Evolutionary conservation across 2,888 invertebrate genomes (phyloP), one percentile per base, ranked within the genome.

Genomic region (Amblyteles armatorius): DNA sequence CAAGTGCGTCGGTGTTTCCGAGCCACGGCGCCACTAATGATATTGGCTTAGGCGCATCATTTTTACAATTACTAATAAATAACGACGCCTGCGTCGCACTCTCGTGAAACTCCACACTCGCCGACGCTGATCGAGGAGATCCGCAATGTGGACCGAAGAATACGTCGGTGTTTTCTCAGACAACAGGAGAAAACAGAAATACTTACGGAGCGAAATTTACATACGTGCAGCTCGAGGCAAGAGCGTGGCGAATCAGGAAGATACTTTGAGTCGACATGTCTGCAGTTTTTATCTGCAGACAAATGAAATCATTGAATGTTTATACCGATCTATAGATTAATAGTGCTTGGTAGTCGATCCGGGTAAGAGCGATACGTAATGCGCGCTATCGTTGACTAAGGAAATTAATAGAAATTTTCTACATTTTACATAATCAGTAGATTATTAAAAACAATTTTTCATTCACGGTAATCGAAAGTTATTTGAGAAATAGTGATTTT

Each of bases 11-110:
- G 26, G 33, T 63, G 74, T 71, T 63, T 36, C 48, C 72, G 48
- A 33, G 69, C 60, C 68, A 65, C 63, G 91, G 90, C 91, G 91
- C 91, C 90, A 82, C 88, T 88, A 89, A 92, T 89, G 90, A 91
- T 92, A 92, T 92, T 92, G 90, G 88, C 90, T 90, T 89, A 90
- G 88, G 88, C 88, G 88, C 87, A 88, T 89, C 87, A 88, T 88
- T 90, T 89, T 90, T 90, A 90, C 89, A 90, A 90, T 91, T 91
- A 89, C 88, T 87, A 89, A 92, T 93, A 91, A 93, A 92, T 92
- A 91, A 91, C 90, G 87, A 88, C 74, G 83, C 67, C 67, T 48
- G 72, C 74, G 69, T 55, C 79, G 44, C 77, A 60, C 26, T 40
- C 57, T 7, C 57, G 60, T 36, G 16, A 63, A 33, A 33, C 11